A percentile compares a stretch with the other conserved stretches of the same genome.
Evolutionary conservation across 2,888 invertebrate genomes (phyloP).

Genomic region (Eristalinus aeneus): DNA sequence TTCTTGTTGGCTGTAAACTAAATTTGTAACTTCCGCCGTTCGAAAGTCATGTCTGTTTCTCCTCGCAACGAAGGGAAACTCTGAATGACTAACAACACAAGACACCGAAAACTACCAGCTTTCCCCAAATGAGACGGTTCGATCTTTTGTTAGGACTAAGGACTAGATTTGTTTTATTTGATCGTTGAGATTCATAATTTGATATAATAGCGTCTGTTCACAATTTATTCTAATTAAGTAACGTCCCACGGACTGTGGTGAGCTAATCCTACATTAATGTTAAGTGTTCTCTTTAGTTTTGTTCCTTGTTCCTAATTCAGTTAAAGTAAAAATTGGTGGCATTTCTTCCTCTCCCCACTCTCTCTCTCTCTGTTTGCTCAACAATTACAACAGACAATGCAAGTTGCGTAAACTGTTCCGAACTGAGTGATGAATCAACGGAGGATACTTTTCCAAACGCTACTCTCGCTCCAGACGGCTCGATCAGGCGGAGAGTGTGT

Average conservation of each 20-base stretch:
- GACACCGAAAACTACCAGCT: neutral
- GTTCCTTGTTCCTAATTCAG: neutral
- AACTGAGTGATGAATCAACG: slow-evolving; percentile 2
- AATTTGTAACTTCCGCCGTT: no score
- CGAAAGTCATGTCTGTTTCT: no score
- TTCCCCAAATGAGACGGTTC: neutral
- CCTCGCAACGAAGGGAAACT: neutral
- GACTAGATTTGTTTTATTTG: slow-evolving; percentile 45
- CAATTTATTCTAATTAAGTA: slow-evolving; percentile 51
- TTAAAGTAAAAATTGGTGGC: slow-evolving; percentile 43
- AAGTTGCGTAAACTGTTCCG: slow-evolving; percentile 40
- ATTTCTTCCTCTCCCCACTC: neutral
- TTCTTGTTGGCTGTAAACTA: no score
- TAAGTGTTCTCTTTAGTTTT: neutral
- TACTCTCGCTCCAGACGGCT: no score
- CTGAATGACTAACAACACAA: neutral
- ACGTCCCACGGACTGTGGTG: slow-evolving; percentile 17
- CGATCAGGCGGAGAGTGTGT: neutral
- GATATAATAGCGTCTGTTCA: slow-evolving; percentile 60
- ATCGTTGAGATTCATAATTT: slow-evolving; percentile 56
- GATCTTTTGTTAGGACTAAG: slow-evolving; percentile 23
- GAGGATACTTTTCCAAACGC: neutral
- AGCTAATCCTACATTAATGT: slow-evolving; percentile 24
- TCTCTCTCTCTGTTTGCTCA: slow-evolving; percentile 17
- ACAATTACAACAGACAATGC: slow-evolving; percentile 4